Base-by-base conservation (phyloP, 2,888 invertebrate species). In the Acrobeloides nanus region DNA sequence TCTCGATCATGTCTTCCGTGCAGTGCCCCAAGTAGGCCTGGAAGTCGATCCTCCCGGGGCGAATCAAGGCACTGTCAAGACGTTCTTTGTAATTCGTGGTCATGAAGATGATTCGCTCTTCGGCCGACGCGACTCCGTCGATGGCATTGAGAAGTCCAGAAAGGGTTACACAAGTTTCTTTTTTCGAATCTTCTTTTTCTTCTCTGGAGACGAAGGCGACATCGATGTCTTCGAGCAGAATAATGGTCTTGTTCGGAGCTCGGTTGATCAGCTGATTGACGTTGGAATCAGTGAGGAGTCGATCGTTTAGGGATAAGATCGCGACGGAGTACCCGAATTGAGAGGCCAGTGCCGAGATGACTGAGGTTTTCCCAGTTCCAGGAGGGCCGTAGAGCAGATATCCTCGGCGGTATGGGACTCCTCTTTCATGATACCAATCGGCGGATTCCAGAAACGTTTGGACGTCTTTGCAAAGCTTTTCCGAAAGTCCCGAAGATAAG, bases 71-170 rank as follows among this genome's bases (percentile, higher is more conserved):
- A 49, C 89, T 86, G 77, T 99, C 97, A 61, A 99, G 79, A 66
- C 89, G 84, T 57, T 95, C 88, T 32, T 92, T 79, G 76, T 92
- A 92, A 78, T 99, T 99, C 0, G 97, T 99, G 0, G 97, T 99
- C 97, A 99, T 99, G 76, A 99, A 97, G 10, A 99, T 83, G 59
- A 99, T 88, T 55, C 97, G 80, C 0, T 89, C 97, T 78, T 99
- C 97, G 0, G 93, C 86, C 23, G 93, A 93, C 0, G 92, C 93
- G 15, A 99, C 97, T 10, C 97, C 97, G 77, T 99, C 97, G 42
- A 99, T 79, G 68, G 93, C 90, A 78, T 99, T 99, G 23, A 99
- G 79, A 27, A 99, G 81, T 8, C 97, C 97, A 75, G 93, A 95
- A 67, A 99, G 86, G 0, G 97, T 99, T 1, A 99, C 87, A 45